Evolutionary conservation across 2,797 vertebrate species (phyloP).

Genomic region (Mus minutoides): DNA sequence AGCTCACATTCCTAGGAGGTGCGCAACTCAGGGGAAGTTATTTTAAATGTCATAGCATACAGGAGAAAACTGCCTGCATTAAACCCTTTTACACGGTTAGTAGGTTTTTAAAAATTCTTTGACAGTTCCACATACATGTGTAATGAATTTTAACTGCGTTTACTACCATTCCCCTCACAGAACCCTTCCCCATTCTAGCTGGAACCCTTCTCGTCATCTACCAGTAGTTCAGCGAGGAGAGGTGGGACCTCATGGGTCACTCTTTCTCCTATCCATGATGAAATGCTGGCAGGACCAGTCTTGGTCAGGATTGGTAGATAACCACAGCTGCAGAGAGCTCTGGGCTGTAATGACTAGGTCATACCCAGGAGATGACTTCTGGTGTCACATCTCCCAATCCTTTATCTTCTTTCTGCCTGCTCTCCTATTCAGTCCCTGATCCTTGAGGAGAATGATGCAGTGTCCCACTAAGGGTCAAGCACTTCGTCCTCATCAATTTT

Average conservation of each 20-base stretch:
- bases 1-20: neutral
- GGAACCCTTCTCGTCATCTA: neutral
- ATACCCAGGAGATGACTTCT: too few relatives aligned
- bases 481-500: too few relatives aligned
- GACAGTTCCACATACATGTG: neutral
- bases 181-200: neutral
- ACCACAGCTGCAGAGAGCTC: too few relatives aligned
- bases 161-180: accelerated
- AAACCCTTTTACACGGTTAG: neutral
- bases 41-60: neutral
- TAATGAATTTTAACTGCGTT: neutral
- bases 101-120: neutral
- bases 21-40: neutral
- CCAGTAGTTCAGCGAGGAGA: neutral
- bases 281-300: neutral
- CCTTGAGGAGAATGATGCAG: neutral
- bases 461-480: neutral
- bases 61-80: neutral
- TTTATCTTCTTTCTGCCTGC: neutral
- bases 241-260: neutral
- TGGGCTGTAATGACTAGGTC: neutral
- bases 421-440: neutral
- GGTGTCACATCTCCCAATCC: neutral
- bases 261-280: neutral
- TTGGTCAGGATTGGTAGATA: neutral